These are phyloP conservation scores for Montipora foliosa DNA, from an alignment of 64 coral and sea anemone genomes.

Conservation along the genomic window DNA sequence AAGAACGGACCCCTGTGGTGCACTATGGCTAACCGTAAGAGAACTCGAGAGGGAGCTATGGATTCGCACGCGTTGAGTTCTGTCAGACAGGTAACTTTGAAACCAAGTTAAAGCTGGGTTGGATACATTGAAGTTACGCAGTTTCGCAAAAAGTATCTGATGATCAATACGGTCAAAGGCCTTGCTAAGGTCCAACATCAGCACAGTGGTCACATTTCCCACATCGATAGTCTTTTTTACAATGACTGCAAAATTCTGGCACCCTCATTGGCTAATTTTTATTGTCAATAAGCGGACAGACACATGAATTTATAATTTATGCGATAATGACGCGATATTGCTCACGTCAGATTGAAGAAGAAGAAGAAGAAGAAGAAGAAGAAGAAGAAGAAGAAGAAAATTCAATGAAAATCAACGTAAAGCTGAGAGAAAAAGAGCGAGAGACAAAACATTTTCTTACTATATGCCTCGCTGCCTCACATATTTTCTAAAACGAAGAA, in stretches of 20 bases:
- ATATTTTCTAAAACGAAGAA: no score
- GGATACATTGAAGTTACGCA: background rate
- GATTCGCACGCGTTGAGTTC: background rate
- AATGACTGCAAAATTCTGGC: background rate
- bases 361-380: no score
- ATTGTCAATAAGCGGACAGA: no score
- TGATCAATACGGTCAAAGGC: conserved; percentile 57
- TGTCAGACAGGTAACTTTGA: conserved; percentile 21
- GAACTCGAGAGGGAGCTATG: background rate
- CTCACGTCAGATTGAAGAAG: no score
- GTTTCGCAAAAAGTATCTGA: conserved; percentile 27
- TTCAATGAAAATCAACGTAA: no score
- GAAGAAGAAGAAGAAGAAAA: no score
- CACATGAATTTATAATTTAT: no score
- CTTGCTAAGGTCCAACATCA: conserved; percentile 42
- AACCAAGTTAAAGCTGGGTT: background rate
- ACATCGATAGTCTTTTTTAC: conserved; percentile 41
- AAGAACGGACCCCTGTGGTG: background rate
- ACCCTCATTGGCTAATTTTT: no score
- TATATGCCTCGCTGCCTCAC: no score
- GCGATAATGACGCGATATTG: no score
- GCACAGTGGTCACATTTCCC: conserved; percentile 37
- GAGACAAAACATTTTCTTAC: no score
- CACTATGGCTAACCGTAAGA: background rate
- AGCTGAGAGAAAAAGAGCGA: no score